Evolutionary conservation across 2,888 invertebrate species (phyloP).

Genomic region (Sphaerophoria taeniata): DNA sequence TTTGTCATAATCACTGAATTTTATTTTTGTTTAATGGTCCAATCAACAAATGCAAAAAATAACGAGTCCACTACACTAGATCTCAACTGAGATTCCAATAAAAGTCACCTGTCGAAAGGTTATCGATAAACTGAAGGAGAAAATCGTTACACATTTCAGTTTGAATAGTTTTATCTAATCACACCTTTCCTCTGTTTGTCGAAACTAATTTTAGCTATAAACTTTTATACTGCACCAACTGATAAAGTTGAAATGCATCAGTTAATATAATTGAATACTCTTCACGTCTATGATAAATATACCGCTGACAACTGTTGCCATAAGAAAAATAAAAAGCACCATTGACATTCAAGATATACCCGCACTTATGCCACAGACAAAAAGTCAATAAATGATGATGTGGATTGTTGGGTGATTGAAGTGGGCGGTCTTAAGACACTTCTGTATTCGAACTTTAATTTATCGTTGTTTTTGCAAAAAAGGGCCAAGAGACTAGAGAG

Average conservation of each 20-base stretch:
- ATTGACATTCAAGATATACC: not conserved
- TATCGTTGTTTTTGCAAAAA: constrained; percentile 13
- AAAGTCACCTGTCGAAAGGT: constrained; percentile 7
- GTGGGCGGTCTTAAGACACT: constrained; percentile 39
- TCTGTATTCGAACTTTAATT: constrained; percentile 41
- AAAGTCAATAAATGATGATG: constrained; percentile 41
- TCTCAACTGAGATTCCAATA: constrained; percentile 19
- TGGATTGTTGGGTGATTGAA: constrained; percentile 44
- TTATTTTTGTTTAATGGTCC: not conserved
- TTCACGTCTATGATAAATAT: constrained; percentile 17
- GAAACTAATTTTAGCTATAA: constrained; percentile 1
- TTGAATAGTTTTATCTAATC: constrained; percentile 44
- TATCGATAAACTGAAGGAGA: constrained; percentile 21
- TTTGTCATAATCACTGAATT: not conserved
- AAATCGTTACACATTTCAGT: not conserved
- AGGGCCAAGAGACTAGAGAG: constrained; percentile 3
- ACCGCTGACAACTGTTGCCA: constrained; percentile 53
- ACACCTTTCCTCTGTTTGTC: constrained; percentile 24
- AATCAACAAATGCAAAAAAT: not conserved
- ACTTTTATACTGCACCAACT: constrained; percentile 3
- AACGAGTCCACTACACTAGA: not conserved
- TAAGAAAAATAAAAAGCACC: constrained; percentile 2
- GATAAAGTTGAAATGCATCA: constrained; percentile 13
- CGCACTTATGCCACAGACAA: constrained; percentile 17
- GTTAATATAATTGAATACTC: constrained; percentile 6